Evolutionary conservation across 2,888 invertebrate genomes (phyloP).

Genomic region (Zaprionus lineosus): DNA sequence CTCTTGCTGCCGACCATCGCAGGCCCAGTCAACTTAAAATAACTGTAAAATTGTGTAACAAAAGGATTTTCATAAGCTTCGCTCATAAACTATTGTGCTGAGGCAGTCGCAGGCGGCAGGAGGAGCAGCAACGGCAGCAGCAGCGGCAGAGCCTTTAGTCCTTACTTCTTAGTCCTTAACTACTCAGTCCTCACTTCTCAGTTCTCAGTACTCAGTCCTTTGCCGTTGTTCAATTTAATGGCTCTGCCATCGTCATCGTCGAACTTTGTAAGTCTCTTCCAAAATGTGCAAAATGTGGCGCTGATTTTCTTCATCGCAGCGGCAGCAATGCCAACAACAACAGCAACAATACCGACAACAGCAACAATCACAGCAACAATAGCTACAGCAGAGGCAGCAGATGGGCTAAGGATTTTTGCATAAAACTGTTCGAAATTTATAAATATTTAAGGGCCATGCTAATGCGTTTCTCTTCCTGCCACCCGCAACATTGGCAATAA

Average conservation of each 20-base stretch:
- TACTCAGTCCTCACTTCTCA: background rate
- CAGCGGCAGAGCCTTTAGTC: background rate
- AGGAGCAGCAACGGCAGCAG: too few species aligned
- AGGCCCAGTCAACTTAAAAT: conserved; percentile 56
- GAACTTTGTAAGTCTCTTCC: conserved; percentile 55
- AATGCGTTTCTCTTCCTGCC: conserved; percentile 34
- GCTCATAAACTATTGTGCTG: conserved; percentile 70
- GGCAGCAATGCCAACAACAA: conserved; percentile 17
- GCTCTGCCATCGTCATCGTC: conserved; percentile 35
- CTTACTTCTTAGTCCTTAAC: background rate
- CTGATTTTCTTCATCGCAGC: conserved; percentile 32
- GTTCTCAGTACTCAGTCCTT: background rate
- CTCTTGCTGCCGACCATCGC: too few species aligned
- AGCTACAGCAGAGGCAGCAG: conserved; percentile 17
- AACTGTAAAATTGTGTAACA: conserved; percentile 76
- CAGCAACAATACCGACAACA: conserved; percentile 15
- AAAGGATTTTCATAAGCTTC: conserved; percentile 76
- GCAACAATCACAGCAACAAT: background rate
- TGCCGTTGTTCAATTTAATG: conserved; percentile 58
- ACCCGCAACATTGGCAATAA: conserved; percentile 6
- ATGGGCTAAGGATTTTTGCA: conserved; percentile 40
- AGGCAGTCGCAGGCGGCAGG: background rate
- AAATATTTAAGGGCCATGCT: conserved; percentile 61
- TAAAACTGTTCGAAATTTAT: conserved; percentile 52
- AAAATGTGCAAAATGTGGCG: conserved; percentile 49